Evolutionary conservation across 2,888 invertebrate genomes (phyloP).

Genomic region (Octonoba sinensis): DNA sequence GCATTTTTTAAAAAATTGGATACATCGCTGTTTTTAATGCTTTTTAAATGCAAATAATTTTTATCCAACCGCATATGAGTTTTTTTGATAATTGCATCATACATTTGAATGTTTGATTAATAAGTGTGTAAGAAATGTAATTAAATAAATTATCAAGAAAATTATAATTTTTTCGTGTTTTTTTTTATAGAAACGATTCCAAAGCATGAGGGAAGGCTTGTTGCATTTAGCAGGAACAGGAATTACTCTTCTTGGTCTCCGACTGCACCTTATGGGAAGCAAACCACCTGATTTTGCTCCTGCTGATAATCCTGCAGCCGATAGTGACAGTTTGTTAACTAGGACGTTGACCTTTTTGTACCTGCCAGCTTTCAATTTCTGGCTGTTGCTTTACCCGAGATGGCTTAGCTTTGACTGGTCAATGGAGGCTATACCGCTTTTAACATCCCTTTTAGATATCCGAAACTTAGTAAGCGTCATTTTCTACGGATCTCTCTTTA

Average conservation of each 20-base stretch:
- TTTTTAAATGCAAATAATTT: no score
- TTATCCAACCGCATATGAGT: no score
- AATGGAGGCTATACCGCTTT: constrained; percentile 94
- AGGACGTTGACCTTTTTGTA: constrained; percentile 91
- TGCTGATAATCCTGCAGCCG: constrained; percentile 96
- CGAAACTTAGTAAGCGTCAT: constrained; percentile 81
- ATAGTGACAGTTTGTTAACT: constrained; percentile 83
- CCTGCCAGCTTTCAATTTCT: constrained; percentile 91
- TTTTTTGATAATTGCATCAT: not conserved
- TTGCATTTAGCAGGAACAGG: constrained; percentile 77
- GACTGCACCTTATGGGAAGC: constrained; percentile 81
- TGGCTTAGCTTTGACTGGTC: constrained; percentile 98
- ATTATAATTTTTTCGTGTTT: constrained; percentile 1
- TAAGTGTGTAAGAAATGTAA: no score
- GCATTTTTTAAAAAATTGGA: no score
- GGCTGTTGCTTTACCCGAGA: constrained; percentile 86
- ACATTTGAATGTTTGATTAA: no score
- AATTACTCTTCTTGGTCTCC: constrained; percentile 79
- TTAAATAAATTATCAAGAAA: not conserved
- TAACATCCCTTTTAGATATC: constrained; percentile 82
- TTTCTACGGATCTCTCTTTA: constrained; percentile 51
- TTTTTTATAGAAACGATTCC: constrained; percentile 67
- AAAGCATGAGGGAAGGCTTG: constrained; percentile 70
- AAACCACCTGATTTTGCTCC: constrained; percentile 87
- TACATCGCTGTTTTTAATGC: no score